phyloP scores from a whole-genome alignment of 2,888 invertebrate genomes.

The Flexamia atlantica region DNA sequence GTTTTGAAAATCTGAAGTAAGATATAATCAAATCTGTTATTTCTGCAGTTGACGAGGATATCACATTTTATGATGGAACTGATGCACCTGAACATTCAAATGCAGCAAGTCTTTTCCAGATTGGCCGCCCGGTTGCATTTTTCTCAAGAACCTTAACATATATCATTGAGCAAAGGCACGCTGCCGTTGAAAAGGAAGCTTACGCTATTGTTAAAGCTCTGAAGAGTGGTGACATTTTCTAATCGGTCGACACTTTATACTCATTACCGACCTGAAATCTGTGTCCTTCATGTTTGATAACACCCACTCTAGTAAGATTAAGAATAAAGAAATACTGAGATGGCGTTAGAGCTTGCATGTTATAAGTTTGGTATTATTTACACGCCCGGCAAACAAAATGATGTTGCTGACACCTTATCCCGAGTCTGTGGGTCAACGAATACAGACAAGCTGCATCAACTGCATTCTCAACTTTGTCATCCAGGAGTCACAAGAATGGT shows the following conservation, averaged over 20 bases:
- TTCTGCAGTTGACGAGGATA: slow-evolving; percentile 32
- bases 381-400: slow-evolving; percentile 66
- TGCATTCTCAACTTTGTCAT: slow-evolving; percentile 66
- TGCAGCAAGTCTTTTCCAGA: slow-evolving; percentile 25
- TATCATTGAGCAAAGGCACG: slow-evolving; percentile 23
- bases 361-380: slow-evolving; percentile 61
- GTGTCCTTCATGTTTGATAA: slow-evolving; percentile 64
- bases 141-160: slow-evolving; percentile 48
- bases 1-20: slow-evolving; percentile 34
- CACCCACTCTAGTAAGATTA: slow-evolving; percentile 60
- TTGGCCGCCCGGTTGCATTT: slow-evolving; percentile 31
- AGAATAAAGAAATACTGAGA: slow-evolving; percentile 65
- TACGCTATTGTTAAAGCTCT: slow-evolving; percentile 64
- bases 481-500: slow-evolving; percentile 65
- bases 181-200: slow-evolving; percentile 64
- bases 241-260: slow-evolving; percentile 64
- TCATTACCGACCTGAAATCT: slow-evolving; percentile 60
- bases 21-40: not conserved
- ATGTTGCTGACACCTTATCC: not conserved
- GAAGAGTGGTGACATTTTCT: slow-evolving; percentile 66
- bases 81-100: not conserved
- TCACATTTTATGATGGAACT: not conserved
- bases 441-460: slow-evolving; percentile 31
- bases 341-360: slow-evolving; percentile 62
- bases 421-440: slow-evolving; percentile 6